phyloP scores from a whole-genome alignment of 2,888 invertebrate genomes.

The Gandaritis pyraliata region DNA sequence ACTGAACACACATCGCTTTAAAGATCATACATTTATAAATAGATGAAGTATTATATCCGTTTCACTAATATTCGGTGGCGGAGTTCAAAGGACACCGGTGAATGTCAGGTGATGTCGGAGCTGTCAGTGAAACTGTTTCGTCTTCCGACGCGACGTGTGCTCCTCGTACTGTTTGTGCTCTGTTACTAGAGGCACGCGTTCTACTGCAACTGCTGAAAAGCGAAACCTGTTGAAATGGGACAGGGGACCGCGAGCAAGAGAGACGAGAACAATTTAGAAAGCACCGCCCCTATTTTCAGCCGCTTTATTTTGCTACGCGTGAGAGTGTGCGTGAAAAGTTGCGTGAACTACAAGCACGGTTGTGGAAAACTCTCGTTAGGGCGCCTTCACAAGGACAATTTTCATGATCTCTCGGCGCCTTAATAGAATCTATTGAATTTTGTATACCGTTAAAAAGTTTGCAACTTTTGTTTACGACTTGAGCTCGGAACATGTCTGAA shows the following conservation, averaged over 20 bases:
- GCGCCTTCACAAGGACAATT: conserved; percentile 74
- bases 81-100: conserved; percentile 65
- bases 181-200: conserved; percentile 81
- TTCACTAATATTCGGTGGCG: conserved; percentile 65
- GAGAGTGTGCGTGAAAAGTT: conserved; percentile 78
- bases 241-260: conserved; percentile 68
- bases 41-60: conserved; percentile 71
- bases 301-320: conserved; percentile 73
- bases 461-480: conserved; percentile 38
- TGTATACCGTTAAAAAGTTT: conserved; percentile 41
- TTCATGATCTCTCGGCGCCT: conserved; percentile 62
- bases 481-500: conserved; percentile 28
- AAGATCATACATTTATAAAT: conserved; percentile 75
- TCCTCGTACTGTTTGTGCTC: conserved; percentile 79
- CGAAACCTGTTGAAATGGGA: conserved; percentile 84
- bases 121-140: conserved; percentile 81
- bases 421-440: conserved; percentile 62
- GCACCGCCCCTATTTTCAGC: conserved; percentile 66
- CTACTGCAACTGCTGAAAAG: conserved; percentile 80
- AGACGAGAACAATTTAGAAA: conserved; percentile 54
- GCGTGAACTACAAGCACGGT: conserved; percentile 72
- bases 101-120: conserved; percentile 76
- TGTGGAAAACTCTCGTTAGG: conserved; percentile 82
- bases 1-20: conserved; percentile 66
- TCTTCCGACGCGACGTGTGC: conserved; percentile 76